phyloP scores from a whole-genome alignment of 2,888 invertebrate species.

The Criorhina ranunculi region DNA sequence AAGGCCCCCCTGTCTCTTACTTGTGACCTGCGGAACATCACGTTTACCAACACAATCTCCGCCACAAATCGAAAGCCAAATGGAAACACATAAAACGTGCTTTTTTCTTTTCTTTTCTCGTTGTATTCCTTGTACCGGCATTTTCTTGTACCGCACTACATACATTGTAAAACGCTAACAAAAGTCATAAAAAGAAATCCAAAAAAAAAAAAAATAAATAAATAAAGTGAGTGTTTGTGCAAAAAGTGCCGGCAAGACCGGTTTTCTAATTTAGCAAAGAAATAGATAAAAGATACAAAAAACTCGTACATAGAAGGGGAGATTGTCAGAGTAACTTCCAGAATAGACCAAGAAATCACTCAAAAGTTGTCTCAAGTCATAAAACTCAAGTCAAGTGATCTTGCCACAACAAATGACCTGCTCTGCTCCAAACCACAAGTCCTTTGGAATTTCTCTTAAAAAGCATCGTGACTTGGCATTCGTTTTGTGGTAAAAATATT shows the following conservation, averaged over 20 bases:
- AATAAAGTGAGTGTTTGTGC: slow-evolving; percentile 33
- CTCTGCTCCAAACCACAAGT: not conserved
- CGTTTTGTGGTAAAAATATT: not conserved
- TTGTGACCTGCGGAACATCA: slow-evolving; percentile 59
- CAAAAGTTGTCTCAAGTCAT: slow-evolving; percentile 44
- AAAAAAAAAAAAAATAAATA: slow-evolving; percentile 11
- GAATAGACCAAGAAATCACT: slow-evolving; percentile 36
- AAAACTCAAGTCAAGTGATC: slow-evolving; percentile 17
- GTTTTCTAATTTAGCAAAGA: slow-evolving; percentile 69
- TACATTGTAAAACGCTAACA: slow-evolving; percentile 3
- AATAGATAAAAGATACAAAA: slow-evolving; percentile 7
- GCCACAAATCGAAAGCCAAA: not conserved
- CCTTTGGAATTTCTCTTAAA: slow-evolving; percentile 35
- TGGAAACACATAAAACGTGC: slow-evolving; percentile 12
- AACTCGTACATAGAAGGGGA: not conserved
- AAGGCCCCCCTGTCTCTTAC: not conserved
- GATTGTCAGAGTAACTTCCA: slow-evolving; percentile 42
- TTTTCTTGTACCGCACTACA: slow-evolving; percentile 15
- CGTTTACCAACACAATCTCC: slow-evolving; percentile 53
- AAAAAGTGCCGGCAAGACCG: slow-evolving; percentile 72
- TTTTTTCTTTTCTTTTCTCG: slow-evolving; percentile 18
- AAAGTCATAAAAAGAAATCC: slow-evolving; percentile 19
- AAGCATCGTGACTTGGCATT: not conserved
- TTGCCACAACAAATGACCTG: not conserved
- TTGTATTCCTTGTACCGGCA: slow-evolving; percentile 35